Conservation (phyloP, 2,113 vertebrate species). For the Phycodurus eques region DNA sequence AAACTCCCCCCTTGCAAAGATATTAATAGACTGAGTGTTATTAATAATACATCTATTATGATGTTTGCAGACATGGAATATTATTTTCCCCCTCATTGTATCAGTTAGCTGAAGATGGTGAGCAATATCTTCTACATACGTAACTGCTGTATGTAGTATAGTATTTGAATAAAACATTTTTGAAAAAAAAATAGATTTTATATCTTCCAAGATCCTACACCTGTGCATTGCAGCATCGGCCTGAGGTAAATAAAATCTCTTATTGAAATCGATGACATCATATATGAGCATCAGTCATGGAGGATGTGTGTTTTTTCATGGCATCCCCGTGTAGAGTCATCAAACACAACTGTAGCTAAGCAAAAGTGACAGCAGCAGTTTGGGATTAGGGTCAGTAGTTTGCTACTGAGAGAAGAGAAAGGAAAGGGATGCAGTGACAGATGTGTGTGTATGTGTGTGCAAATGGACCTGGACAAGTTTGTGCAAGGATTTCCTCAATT, state of each 20-base stretch:
- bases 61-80: no score
- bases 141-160: no score
- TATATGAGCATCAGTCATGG: slow-evolving; percentile 31
- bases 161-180: no score
- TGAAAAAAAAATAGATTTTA: no score
- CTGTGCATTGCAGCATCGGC: background rate
- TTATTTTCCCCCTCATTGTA: no score
- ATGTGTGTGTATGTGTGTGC: background rate
- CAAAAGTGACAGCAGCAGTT: slow-evolving; percentile 54
- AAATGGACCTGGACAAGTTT: slow-evolving; percentile 40
- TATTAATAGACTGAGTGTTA: no score
- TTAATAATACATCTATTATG: no score
- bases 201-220: no score
- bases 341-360: slow-evolving; percentile 37
- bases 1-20: no score
- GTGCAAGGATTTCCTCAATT: slow-evolving; percentile 21
- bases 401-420: slow-evolving; percentile 17
- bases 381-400: slow-evolving; percentile 53
- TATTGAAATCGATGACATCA: slow-evolving; percentile 26
- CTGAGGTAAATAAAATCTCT: background rate
- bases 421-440: background rate
- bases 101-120: no score
- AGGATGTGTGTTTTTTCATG: slow-evolving; percentile 33
- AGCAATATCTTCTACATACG: no score
- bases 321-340: slow-evolving; percentile 42